A percentile compares a stretch with the other conserved stretches of the same genome.
Evolutionary conservation across 2,888 invertebrate species (phyloP).

Genomic region (Meandrusa payeni): DNA sequence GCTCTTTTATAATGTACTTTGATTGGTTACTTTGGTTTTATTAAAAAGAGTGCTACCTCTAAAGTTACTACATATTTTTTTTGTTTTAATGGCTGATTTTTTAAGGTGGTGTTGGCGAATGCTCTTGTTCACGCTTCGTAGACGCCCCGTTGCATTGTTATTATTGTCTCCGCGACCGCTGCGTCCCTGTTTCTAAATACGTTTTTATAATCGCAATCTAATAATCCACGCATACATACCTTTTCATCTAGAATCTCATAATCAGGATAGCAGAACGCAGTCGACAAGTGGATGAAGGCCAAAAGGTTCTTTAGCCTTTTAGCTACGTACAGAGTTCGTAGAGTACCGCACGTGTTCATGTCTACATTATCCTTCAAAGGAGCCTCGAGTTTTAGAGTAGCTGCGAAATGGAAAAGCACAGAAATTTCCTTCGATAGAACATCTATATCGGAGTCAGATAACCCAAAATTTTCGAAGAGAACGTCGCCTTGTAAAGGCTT

Average conservation of each 20-base stretch:
- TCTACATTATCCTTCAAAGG: slow-evolving; percentile 91
- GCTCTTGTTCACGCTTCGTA: too few species aligned
- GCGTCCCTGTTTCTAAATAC: too few species aligned
- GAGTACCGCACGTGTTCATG: slow-evolving; percentile 95
- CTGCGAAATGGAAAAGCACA: slow-evolving; percentile 95
- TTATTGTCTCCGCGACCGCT: too few species aligned
- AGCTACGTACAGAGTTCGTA: slow-evolving; percentile 87
- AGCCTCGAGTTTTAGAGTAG: slow-evolving; percentile 94
- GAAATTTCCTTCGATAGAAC: slow-evolving; percentile 84
- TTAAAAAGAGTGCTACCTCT: too few species aligned
- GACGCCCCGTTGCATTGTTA: too few species aligned
- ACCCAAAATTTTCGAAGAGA: slow-evolving; percentile 81
- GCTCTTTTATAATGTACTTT: too few species aligned
- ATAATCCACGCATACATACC: slow-evolving; percentile 49
- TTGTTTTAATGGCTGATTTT: too few species aligned
- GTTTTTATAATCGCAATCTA: too few species aligned
- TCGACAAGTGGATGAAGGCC: slow-evolving; percentile 93
- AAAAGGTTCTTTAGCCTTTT: slow-evolving; percentile 87
- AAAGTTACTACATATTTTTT: too few species aligned
- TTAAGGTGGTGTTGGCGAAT: too few species aligned
- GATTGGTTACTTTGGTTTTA: too few species aligned
- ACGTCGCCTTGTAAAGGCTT: slow-evolving; percentile 88
- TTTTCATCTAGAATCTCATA: slow-evolving; percentile 72
- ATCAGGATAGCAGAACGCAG: slow-evolving; percentile 98
- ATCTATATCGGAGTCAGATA: slow-evolving; percentile 81